Conservation (phyloP, 2,797 vertebrate genomes). For the Psittacula echo region DNA sequence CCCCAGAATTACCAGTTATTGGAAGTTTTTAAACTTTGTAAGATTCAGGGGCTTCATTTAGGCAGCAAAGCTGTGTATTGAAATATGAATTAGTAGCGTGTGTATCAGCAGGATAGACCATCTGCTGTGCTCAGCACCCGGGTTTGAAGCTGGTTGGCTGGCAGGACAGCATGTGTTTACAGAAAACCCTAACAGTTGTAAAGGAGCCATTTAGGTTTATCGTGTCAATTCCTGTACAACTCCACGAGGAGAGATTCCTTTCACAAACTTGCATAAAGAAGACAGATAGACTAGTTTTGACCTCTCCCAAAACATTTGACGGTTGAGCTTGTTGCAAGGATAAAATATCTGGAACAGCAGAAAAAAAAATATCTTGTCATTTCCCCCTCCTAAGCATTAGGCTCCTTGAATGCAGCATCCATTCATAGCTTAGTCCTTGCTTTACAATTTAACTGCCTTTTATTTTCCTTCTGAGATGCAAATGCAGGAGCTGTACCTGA, state of each 20-base stretch:
- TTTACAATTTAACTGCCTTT: conserved; percentile 52
- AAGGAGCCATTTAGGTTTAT: conserved; percentile 61
- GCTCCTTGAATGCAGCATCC: conserved; percentile 33
- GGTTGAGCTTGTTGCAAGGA: conserved; percentile 28
- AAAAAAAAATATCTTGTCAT: not conserved
- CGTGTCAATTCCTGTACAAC: conserved; percentile 60
- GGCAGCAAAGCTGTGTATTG: conserved; percentile 54
- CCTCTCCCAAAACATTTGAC: conserved; percentile 53
- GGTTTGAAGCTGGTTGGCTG: conserved; percentile 73
- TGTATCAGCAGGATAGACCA: conserved; percentile 67
- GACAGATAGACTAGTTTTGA: conserved; percentile 52
- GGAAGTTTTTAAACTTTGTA: conserved; percentile 49
- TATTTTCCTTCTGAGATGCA: conserved; percentile 61
- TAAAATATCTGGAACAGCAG: not conserved
- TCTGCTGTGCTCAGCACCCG: conserved; percentile 69
- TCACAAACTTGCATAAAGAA: conserved; percentile 63
- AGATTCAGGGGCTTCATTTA: conserved; percentile 31
- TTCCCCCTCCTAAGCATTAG: conserved; percentile 12
- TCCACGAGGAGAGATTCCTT: conserved; percentile 30
- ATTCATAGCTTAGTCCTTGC: conserved; percentile 50
- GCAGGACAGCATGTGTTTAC: conserved; percentile 75
- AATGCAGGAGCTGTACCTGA: not conserved
- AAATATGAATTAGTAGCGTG: conserved; percentile 66
- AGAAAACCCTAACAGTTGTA: conserved; percentile 70
- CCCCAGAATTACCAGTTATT: not conserved